These are phyloP conservation scores for Torymus auratus DNA, from an alignment of 2,888 invertebrate genomes.

Conservation along the genomic window DNA sequence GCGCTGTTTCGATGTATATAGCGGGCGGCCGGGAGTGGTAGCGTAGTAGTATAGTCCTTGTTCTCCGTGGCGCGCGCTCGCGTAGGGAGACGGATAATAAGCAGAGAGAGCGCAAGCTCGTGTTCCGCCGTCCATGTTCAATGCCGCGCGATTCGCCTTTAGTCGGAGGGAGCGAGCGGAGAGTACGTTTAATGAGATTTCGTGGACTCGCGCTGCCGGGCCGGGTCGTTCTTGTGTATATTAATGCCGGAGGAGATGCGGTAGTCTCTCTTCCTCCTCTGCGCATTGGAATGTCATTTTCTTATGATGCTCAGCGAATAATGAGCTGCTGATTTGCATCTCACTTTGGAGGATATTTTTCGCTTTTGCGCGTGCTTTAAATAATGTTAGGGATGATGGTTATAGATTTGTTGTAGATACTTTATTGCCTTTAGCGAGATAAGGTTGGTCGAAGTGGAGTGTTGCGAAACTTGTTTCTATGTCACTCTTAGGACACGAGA, in stretches of 20 bases:
- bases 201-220: not conserved
- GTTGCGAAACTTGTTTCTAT: too few relatives aligned
- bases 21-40: not conserved
- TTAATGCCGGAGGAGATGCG: not conserved
- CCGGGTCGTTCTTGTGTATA: not conserved
- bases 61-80: not conserved
- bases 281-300: too few relatives aligned
- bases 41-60: not conserved
- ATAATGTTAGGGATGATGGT: too few relatives aligned
- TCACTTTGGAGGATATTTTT: too few relatives aligned
- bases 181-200: conserved; percentile 28
- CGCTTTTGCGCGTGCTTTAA: too few relatives aligned
- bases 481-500: too few relatives aligned
- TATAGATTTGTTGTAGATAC: too few relatives aligned
- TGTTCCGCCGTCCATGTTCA: conserved; percentile 4
- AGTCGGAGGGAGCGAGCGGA: not conserved
- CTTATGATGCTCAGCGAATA: too few relatives aligned
- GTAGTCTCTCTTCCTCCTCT: too few relatives aligned
- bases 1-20: not conserved
- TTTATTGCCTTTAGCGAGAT: too few relatives aligned
- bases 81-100: not conserved
- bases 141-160: not conserved
- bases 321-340: too few relatives aligned
- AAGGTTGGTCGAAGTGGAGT: too few relatives aligned
- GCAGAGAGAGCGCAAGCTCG: not conserved